Percentiles rank a stretch among this genome's conserved stretches.
Conservation (phyloP, 1,140 invertebrate genomes). For the Brachionus paranguensis region DNA sequence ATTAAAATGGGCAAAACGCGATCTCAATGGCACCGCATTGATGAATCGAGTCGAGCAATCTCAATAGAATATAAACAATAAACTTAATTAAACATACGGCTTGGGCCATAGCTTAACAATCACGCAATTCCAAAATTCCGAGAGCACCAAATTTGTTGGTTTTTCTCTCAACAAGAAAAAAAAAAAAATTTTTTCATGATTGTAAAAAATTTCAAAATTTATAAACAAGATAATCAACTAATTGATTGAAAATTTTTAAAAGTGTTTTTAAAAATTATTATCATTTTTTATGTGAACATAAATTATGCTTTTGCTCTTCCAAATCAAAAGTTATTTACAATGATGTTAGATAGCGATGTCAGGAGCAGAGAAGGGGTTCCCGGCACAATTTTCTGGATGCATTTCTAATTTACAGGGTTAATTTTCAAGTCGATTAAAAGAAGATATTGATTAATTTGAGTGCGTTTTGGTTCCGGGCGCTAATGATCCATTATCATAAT, state of each 20-base stretch:
- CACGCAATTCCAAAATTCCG: not conserved
- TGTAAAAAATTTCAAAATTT: not conserved
- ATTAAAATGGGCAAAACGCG: not conserved
- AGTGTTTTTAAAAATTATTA: not conserved
- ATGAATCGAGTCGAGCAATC: not conserved
- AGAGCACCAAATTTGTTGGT: not conserved
- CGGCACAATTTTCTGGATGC: not conserved
- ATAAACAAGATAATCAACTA: slow-evolving; percentile 7
- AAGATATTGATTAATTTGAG: not conserved
- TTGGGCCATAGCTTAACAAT: not conserved
- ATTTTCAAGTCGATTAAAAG: not conserved
- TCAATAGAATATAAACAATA: not conserved
- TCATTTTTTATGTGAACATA: slow-evolving; percentile 26
- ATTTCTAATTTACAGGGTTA: not conserved
- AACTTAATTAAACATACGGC: not conserved
- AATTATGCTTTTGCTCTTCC: slow-evolving; percentile 2
- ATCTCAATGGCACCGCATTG: not conserved
- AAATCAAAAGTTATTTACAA: slow-evolving; percentile 14
- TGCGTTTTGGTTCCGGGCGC: not conserved
- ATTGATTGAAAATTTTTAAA: not conserved
- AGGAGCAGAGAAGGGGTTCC: not conserved
- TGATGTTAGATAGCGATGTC: not conserved
- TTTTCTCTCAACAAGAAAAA: too few relatives aligned
- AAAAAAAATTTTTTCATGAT: too few relatives aligned
- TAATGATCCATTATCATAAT: not conserved